Evolutionary conservation across 2,113 vertebrate species (phyloP).

Genomic region (Pao palembangensis): DNA sequence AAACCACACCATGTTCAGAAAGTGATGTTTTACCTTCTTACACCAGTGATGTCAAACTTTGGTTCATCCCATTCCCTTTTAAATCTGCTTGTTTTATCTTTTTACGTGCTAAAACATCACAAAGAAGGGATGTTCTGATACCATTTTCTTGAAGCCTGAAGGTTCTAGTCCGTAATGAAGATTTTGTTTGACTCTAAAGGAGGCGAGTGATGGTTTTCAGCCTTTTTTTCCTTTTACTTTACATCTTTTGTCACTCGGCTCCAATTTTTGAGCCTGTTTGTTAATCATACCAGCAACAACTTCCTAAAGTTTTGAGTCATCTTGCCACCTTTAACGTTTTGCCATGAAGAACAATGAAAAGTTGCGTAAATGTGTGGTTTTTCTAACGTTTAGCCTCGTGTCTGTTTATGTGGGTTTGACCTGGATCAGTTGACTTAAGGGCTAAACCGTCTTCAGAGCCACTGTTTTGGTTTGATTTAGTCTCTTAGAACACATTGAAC

Average conservation of each 20-base stretch:
- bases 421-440: conserved; percentile 52
- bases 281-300: conserved; percentile 65
- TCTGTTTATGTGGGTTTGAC: conserved; percentile 39
- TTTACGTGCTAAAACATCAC: conserved; percentile 4
- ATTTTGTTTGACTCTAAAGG: conserved; percentile 46
- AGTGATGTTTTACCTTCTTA: neutral
- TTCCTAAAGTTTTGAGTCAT: conserved; percentile 58
- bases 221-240: conserved; percentile 26
- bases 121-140: conserved; percentile 33
- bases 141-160: conserved; percentile 24
- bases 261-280: conserved; percentile 20
- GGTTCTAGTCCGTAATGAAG: conserved; percentile 5
- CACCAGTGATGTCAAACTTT: conserved; percentile 3
- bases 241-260: conserved; percentile 20
- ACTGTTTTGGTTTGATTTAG: conserved; percentile 40
- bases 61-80: conserved; percentile 27
- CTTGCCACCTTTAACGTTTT: conserved; percentile 54
- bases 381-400: conserved; percentile 43
- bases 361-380: conserved; percentile 48
- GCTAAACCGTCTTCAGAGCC: conserved; percentile 65
- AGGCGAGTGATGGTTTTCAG: conserved; percentile 46
- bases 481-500: conserved; percentile 49
- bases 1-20: neutral
- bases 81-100: conserved; percentile 3
- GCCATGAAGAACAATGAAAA: conserved; percentile 71